phyloP scores from a whole-genome alignment of 2,113 vertebrate species.

The Rhea pennata region DNA sequence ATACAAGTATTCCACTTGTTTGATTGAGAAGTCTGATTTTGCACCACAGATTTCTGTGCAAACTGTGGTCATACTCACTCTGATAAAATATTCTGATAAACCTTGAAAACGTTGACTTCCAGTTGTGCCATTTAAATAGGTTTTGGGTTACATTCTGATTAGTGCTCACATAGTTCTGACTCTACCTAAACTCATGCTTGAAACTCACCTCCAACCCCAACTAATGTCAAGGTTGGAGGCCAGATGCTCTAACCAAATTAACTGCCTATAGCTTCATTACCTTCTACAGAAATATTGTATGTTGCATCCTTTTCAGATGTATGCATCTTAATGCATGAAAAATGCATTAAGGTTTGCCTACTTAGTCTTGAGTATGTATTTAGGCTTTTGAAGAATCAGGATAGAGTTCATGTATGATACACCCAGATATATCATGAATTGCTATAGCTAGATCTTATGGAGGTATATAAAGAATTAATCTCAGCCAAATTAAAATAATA shows the following conservation, averaged over 20 bases:
- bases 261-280: background rate
- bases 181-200: background rate
- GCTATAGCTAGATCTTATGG: background rate
- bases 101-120: background rate
- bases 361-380: background rate
- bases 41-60: background rate
- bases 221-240: rapidly evolving
- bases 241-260: background rate
- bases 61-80: background rate
- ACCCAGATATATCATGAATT: background rate
- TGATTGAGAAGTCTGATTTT: background rate
- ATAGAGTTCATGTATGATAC: background rate
- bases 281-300: background rate
- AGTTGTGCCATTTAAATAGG: background rate
- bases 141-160: background rate
- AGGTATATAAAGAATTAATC: background rate
- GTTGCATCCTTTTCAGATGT: background rate
- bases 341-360: background rate
- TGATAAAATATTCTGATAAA: background rate
- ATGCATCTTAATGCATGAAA: background rate
- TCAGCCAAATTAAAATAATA: background rate
- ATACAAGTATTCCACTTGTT: background rate
- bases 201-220: background rate
- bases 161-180: background rate
- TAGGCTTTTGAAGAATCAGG: background rate